These are phyloP conservation scores for Venturia canescens DNA, from an alignment of 1,140 invertebrate species.

Conservation along the genomic window DNA sequence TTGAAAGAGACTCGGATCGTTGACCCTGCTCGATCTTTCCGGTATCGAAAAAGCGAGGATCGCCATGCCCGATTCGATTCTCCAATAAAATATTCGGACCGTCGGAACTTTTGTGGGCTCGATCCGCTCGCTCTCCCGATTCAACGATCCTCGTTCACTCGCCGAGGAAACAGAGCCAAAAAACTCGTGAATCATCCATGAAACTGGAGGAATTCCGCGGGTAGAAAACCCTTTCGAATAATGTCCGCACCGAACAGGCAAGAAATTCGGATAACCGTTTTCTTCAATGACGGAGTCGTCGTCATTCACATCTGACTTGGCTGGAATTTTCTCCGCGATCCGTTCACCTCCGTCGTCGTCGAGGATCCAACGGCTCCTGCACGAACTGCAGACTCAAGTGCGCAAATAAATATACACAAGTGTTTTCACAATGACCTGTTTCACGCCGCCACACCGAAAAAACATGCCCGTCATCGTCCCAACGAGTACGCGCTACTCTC, in stretches of 20 bases:
- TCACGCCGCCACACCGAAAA: conserved; percentile 61
- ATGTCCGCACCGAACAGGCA: conserved; percentile 70
- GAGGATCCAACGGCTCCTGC: too few relatives aligned
- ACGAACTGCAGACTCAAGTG: background rate
- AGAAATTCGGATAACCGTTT: conserved; percentile 72
- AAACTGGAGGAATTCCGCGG: background rate
- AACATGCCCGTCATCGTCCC: conserved; percentile 64
- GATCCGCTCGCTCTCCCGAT: background rate
- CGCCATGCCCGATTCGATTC: too few relatives aligned
- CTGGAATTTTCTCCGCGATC: background rate
- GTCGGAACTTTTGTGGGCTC: background rate
- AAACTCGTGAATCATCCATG: background rate
- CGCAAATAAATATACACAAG: background rate
- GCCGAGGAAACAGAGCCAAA: background rate
- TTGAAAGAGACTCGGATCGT: too few relatives aligned
- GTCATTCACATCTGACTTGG: conserved; percentile 67
- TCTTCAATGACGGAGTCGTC: conserved; percentile 67
- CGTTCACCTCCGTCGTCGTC: background rate
- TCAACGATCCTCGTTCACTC: too few relatives aligned
- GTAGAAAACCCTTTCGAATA: background rate
- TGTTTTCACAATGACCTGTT: conserved; percentile 68
- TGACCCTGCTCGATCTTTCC: too few relatives aligned
- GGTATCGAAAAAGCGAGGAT: too few relatives aligned
- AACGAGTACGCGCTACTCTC: conserved; percentile 62
- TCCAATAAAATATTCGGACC: too few relatives aligned